Evolutionary conservation across 2,797 vertebrate species (phyloP).

Genomic region (Sebastiscus tertius): DNA sequence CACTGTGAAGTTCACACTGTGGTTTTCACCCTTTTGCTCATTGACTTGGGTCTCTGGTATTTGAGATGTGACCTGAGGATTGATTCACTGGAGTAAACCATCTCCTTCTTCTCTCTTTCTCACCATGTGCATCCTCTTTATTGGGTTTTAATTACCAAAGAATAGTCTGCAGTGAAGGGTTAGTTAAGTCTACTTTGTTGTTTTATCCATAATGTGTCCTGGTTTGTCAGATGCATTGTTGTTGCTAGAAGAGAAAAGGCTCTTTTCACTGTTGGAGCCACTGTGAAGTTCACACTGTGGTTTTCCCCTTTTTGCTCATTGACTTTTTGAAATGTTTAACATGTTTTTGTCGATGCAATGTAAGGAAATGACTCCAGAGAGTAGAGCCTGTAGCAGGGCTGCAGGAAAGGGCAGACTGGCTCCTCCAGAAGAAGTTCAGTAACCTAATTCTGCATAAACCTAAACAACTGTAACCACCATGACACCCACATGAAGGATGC

Average conservation of each 20-base stretch:
- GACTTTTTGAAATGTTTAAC: background rate
- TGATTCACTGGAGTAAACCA: background rate
- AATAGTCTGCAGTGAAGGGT: too few relatives aligned
- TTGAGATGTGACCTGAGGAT: background rate
- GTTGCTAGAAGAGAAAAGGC: background rate
- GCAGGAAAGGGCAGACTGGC: background rate
- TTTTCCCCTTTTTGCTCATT: background rate
- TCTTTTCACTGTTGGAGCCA: background rate
- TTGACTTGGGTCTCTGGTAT: background rate
- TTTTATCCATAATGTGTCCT: background rate
- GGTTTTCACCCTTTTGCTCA: background rate
- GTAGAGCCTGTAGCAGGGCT: background rate
- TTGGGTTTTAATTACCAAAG: background rate
- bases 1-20: slow-evolving; percentile 24
- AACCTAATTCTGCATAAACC: background rate
- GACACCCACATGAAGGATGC: background rate
- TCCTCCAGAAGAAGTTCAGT: background rate
- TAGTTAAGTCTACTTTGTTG: background rate
- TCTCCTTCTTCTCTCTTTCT: too few relatives aligned
- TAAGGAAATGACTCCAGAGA: background rate
- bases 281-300: slow-evolving; percentile 22
- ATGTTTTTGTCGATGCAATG: background rate
- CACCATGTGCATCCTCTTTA: background rate
- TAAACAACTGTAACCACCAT: background rate
- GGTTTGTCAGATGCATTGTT: background rate